phyloP scores from a whole-genome alignment of 35 echinoderm and acorn worm genomes.

The Heliocidaris erythrogramma region DNA sequence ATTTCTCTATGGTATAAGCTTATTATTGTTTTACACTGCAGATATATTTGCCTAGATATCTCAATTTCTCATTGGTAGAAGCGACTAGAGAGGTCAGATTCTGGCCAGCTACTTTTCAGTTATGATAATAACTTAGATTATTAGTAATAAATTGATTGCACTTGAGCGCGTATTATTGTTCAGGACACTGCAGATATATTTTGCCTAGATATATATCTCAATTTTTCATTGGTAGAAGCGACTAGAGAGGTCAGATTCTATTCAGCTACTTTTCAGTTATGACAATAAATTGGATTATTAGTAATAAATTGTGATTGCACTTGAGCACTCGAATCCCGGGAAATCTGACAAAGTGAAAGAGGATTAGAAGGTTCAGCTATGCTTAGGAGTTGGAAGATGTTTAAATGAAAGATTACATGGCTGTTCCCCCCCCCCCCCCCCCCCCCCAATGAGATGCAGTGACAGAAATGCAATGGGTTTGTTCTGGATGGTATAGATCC shows the following conservation, averaged over 20 bases:
- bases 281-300: slow-evolving; percentile 4
- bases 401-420: not conserved
- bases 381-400: not conserved
- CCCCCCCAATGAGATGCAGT: too few species aligned
- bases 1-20: not conserved
- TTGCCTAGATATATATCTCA: too few species aligned
- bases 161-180: not conserved
- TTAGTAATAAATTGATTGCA: not conserved
- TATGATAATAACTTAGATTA: not conserved
- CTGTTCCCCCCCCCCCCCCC: too few species aligned
- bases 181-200: too few species aligned
- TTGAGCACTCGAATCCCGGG: not conserved
- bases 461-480: not conserved
- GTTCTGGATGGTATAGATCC: too few species aligned
- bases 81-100: not conserved
- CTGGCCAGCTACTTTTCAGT: not conserved
- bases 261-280: not conserved
- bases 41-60: too few species aligned
- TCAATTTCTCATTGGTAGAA: too few species aligned
- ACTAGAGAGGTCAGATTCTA: not conserved
- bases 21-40: not conserved
- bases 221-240: too few species aligned
- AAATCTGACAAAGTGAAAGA: not conserved
- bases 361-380: not conserved
- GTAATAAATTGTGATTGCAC: not conserved